Conservation (phyloP, 2,797 vertebrate genomes). For the Anas capensis region DNA sequence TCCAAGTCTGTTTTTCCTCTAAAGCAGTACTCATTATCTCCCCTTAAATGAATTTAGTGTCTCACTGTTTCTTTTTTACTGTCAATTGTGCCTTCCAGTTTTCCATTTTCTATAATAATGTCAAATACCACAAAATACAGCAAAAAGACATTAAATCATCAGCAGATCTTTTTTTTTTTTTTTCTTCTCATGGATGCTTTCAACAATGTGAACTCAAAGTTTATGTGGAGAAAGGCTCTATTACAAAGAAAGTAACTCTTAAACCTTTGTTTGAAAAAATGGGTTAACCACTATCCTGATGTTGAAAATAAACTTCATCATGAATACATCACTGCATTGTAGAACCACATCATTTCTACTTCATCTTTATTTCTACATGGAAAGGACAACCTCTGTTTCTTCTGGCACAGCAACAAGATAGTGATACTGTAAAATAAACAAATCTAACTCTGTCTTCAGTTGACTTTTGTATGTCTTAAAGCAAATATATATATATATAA, state of each 20-base stretch:
- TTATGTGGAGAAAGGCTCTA: neutral
- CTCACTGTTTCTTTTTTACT: neutral
- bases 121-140: neutral
- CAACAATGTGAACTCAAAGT: neutral
- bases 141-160: neutral
- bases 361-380: neutral
- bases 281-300: neutral
- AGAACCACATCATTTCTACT: neutral
- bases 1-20: neutral
- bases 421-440: neutral
- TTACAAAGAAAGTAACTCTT: neutral
- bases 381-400: neutral
- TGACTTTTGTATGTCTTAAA: neutral
- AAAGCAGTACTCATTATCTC: neutral
- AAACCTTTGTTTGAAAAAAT: neutral
- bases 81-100: neutral
- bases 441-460: neutral
- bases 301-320: neutral
- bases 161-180: neutral
- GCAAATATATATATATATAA: neutral
- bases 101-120: neutral
- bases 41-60: neutral
- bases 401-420: neutral
- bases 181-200: neutral
- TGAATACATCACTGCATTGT: neutral